Evolutionary conservation across 2,113 vertebrate species (phyloP).

Genomic region (Garra rufa): DNA sequence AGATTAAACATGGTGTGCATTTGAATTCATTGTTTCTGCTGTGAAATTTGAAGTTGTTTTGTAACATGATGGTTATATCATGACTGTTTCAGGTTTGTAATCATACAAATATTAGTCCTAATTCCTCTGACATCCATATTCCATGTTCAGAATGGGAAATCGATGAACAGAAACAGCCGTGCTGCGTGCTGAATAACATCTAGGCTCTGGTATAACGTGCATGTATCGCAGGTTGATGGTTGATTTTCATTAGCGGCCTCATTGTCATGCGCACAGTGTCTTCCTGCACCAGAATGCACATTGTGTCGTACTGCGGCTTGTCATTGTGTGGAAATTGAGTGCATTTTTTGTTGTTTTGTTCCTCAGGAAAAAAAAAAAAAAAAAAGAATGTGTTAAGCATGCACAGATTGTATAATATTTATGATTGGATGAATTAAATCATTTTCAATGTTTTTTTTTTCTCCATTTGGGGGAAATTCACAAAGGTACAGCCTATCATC

Average conservation of each 20-base stretch:
- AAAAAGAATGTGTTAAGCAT: background rate
- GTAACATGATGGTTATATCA: background rate
- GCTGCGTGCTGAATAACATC: conserved; percentile 83
- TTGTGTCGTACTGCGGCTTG: conserved; percentile 68
- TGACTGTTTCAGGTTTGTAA: background rate
- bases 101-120: background rate
- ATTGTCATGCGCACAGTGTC: conserved; percentile 95
- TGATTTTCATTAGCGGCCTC: conserved; percentile 94
- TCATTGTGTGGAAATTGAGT: conserved; percentile 72
- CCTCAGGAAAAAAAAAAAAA: background rate
- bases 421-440: background rate
- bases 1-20: conserved; percentile 25
- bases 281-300: conserved; percentile 92
- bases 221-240: conserved; percentile 92
- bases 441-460: too few species aligned
- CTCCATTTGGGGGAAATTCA: too few species aligned
- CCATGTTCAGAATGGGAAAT: conserved; percentile 66
- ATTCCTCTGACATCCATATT: background rate
- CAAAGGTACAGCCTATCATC: background rate
- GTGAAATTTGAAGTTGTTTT: background rate
- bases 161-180: conserved; percentile 76
- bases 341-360: conserved; percentile 19
- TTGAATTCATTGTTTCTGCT: background rate
- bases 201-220: conserved; percentile 86
- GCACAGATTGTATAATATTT: background rate